Evolutionary conservation across 2,888 invertebrate species (phyloP), one percentile per base, ranked within the genome.

Genomic region (Diaperis boleti): DNA sequence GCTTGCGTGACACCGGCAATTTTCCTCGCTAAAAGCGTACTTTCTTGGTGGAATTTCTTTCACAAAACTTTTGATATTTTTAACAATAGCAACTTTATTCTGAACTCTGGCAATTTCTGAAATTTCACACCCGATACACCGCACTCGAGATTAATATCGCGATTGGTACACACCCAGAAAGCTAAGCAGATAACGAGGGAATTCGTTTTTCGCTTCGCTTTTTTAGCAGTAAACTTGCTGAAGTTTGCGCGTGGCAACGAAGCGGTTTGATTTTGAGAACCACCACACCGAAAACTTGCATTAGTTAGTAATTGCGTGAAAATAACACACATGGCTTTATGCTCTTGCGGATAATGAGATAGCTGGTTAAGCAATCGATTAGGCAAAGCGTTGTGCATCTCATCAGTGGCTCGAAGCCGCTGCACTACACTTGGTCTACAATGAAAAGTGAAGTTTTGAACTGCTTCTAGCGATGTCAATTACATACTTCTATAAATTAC

Each of bases 361-460:
- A 39, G 8, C 20, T 29, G 42, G 41, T 55, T 55, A 55, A 13
- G 15, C 55, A 50, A 62, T 62, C 57, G 59, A 59, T 57, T 52
- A 52, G 56, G 18, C 47, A 56, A 56, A 49, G 45, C 54, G 15
- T 17, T 39, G 17, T 62, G 42, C 56, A 62, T 39, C 20, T 42
- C n/a, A n/a, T n/a, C 20, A 50, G 49, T 35, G 44, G 42, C 20
- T 33, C 42, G 7, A 22, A 50, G n/a, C 15, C 18, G 22, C 37
- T 60, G 22, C 35, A 31, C 6, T n/a, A 5, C 6, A 6, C 26
- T 26, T 26, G 26, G 6, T 26, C 6, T n/a, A 26, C 26, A 2
- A 26, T 26, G 8, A 5, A 5, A 26, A 26, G 26, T 26, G 20
- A 20, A n/a, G n/a, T n/a, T n/a, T n/a, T n/a, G n/a, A n/a, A n/a